Conservation (phyloP, 2,113 vertebrate species). For the Lagopus muta region DNA sequence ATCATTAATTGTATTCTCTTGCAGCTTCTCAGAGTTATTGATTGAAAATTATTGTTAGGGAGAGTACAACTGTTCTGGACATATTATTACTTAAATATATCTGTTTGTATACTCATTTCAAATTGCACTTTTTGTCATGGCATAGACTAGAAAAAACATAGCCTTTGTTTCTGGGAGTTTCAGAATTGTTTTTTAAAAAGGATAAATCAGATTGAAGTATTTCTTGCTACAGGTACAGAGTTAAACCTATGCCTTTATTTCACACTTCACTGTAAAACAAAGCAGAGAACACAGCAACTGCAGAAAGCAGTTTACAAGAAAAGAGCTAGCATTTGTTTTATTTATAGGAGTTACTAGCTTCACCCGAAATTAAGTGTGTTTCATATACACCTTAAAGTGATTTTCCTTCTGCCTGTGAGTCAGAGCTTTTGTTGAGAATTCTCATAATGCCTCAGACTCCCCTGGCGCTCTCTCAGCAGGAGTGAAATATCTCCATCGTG, state of each 20-base stretch:
- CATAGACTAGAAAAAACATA: not conserved
- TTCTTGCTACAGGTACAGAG: not conserved
- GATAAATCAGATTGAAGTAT: not conserved
- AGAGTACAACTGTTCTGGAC: not conserved
- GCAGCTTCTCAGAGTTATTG: not conserved
- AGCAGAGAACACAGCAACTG: not conserved
- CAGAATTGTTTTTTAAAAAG: not conserved
- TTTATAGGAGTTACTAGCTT: not conserved
- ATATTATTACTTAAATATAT: not conserved
- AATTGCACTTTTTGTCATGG: not conserved
- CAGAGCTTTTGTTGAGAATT: not conserved
- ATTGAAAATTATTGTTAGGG: not conserved
- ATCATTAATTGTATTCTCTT: not conserved
- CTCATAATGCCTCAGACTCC: not conserved
- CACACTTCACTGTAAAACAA: not conserved
- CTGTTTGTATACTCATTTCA: not conserved
- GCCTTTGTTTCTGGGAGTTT: not conserved
- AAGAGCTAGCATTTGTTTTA: not conserved
- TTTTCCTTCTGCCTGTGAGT: not conserved
- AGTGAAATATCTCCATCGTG: slow-evolving; percentile 69
- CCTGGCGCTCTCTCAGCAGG: not conserved
- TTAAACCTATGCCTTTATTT: not conserved
- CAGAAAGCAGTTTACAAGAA: not conserved
- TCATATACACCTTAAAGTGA: not conserved
- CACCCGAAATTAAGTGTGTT: not conserved